phyloP scores from a whole-genome alignment of 2,888 invertebrate genomes.

The Nymphalis c-album region DNA sequence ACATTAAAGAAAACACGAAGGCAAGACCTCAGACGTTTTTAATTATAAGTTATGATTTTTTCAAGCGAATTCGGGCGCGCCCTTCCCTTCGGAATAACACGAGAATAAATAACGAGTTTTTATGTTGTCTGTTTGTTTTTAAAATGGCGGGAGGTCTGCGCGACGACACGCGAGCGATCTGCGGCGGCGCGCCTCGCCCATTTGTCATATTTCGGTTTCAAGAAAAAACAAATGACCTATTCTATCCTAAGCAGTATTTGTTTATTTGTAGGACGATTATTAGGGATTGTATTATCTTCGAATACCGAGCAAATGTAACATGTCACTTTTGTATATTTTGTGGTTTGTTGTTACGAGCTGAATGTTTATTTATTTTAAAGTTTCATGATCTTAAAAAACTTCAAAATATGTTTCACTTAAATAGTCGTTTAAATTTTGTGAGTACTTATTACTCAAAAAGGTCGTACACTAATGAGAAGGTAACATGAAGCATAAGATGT shows the following conservation, averaged over 20 bases:
- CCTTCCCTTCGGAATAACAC: conserved; percentile 75
- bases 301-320: conserved; percentile 66
- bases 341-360: conserved; percentile 49
- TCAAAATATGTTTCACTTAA: neutral
- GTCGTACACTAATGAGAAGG: conserved; percentile 24
- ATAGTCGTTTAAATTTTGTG: neutral
- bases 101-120: conserved; percentile 80
- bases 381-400: conserved; percentile 26
- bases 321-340: conserved; percentile 52
- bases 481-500: conserved; percentile 20
- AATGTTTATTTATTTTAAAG: conserved; percentile 37
- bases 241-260: conserved; percentile 75
- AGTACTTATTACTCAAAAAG: conserved; percentile 5
- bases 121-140: conserved; percentile 80
- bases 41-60: conserved; percentile 80
- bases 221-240: conserved; percentile 78
- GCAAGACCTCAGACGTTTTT: conserved; percentile 65
- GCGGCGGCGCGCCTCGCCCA: conserved; percentile 68
- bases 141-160: conserved; percentile 81
- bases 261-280: conserved; percentile 76
- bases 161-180: conserved; percentile 79
- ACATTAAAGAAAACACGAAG: conserved; percentile 39
- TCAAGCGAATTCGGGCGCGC: conserved; percentile 77
- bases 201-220: conserved; percentile 79
- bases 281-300: conserved; percentile 73